A percentile compares a stretch with the other conserved stretches of the same genome.
phyloP scores from a whole-genome alignment of 2,888 invertebrate species.

The Hybos culiciformis region DNA sequence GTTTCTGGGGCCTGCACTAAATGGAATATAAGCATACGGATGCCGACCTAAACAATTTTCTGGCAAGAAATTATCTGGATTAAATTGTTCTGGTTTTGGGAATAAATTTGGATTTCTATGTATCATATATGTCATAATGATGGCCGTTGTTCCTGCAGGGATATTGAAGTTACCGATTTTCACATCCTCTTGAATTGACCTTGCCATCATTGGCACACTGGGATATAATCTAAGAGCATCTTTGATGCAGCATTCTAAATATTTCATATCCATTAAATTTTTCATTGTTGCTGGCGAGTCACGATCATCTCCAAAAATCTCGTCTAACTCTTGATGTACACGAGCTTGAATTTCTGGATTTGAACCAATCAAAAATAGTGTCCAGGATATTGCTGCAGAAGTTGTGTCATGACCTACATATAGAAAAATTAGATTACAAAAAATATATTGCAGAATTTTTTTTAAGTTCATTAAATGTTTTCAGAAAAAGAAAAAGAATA shows the following conservation, averaged over 20 bases:
- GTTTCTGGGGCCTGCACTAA: conserved; percentile 53
- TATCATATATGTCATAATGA: conserved; percentile 48
- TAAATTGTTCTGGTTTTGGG: conserved; percentile 51
- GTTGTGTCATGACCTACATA: conserved; percentile 37
- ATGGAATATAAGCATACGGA: conserved; percentile 53
- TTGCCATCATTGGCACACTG: conserved; percentile 50
- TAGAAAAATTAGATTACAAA: neutral
- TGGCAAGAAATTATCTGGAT: conserved; percentile 57
- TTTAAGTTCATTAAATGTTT: too few relatives aligned
- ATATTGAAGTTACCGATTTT: conserved; percentile 39
- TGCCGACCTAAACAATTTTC: conserved; percentile 46
- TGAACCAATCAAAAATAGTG: conserved; percentile 31
- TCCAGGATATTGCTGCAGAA: conserved; percentile 36
- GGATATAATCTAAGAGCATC: conserved; percentile 52
- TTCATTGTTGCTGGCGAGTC: conserved; percentile 40
- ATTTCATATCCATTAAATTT: conserved; percentile 48
- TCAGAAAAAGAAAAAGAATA: too few relatives aligned
- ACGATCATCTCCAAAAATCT: conserved; percentile 35
- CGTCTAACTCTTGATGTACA: conserved; percentile 37
- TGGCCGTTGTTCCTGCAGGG: conserved; percentile 39
- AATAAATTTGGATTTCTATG: conserved; percentile 52
- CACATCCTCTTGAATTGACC: conserved; percentile 42
- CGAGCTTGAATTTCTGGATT: conserved; percentile 34
- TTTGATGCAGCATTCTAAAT: conserved; percentile 56
- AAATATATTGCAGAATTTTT: neutral